phyloP scores from a whole-genome alignment of 2,888 invertebrate species.

The Oconnorella tubifera region DNA sequence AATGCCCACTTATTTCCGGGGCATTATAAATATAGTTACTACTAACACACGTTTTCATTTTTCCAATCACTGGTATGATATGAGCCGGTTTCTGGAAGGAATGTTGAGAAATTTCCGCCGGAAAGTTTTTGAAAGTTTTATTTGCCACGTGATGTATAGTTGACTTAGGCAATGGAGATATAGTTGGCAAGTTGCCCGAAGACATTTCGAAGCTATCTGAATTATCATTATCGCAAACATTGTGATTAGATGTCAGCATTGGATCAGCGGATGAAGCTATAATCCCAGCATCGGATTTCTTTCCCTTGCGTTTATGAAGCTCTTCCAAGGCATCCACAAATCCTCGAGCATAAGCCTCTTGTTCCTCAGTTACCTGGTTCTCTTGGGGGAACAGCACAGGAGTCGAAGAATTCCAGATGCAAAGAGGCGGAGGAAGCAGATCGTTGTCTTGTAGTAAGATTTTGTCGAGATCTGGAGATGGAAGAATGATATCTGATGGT shows the following conservation, averaged over 20 bases:
- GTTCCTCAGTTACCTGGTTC: slow-evolving; percentile 61
- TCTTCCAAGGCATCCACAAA: slow-evolving; percentile 76
- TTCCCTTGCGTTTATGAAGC: slow-evolving; percentile 57
- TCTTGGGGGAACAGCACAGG: slow-evolving; percentile 24
- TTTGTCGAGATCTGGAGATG: slow-evolving; percentile 85
- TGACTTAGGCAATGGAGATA: background rate
- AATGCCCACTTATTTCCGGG: background rate
- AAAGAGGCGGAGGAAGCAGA: background rate
- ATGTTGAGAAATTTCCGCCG: background rate
- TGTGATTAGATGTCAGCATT: too few species aligned
- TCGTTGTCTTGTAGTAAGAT: slow-evolving; percentile 65
- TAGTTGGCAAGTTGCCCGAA: too few species aligned
- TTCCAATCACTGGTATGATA: background rate
- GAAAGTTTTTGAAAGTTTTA: background rate
- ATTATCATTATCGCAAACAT: too few species aligned
- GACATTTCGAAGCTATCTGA: background rate
- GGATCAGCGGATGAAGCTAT: background rate
- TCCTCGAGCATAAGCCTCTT: slow-evolving; percentile 60
- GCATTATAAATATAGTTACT: background rate
- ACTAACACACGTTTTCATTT: too few species aligned
- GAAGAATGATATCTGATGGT: slow-evolving; percentile 67
- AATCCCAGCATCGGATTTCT: background rate
- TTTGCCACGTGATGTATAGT: slow-evolving; percentile 1
- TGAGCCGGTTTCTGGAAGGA: background rate
- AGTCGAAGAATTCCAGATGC: slow-evolving; percentile 66